Base-by-base conservation (phyloP, 2,113 vertebrate species). In the Peromyscus leucopus region DNA sequence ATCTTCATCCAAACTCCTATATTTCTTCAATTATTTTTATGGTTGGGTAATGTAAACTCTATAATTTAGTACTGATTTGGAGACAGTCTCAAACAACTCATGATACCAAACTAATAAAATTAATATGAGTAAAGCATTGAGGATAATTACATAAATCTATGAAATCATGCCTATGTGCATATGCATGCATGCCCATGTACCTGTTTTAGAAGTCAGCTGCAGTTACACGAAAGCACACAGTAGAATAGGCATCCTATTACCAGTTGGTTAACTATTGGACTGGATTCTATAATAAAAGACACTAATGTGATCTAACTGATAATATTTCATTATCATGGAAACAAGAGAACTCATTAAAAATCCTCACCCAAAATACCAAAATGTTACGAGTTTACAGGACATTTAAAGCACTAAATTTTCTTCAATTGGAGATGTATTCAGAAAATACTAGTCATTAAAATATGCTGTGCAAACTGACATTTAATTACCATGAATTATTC, bases 401-500 rank as follows among this genome's bases (percentile, higher is more conserved):
- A 91, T 48, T 75, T 33, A 79, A 91, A 76, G 21, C 57, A 83
- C 26, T 63, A 46, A 24, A 42, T 89, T 83, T 87, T 78, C 28
- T 16, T 89, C 2, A 48, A 21, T 36, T 79, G 67, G 15, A 80
- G 75, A 89, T 36, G 26, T 78, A 61, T 87, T 65, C 74, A 42
- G 91, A 85, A 80, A n/a, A 21, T 48, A 65, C 1, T 48, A 71
- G 71, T 71, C 7, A 36, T 46, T 69, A 71, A 78, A 89, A 86
- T 71, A 85, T 39, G 21, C 2, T 86, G 4, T 85, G 9, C 5
- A 48, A 48, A 36, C 36, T 96, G 78, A 92, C 51, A 82, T 71
- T 96, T 90, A 91, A 80, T 46, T 51, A 11, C 48, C 46, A 78
- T 78, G 26, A 74, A 92, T 65, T 72, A 80, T 87, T 92, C 21